Conservation (phyloP, 2,888 invertebrate genomes). For the Hybos culiciformis region DNA sequence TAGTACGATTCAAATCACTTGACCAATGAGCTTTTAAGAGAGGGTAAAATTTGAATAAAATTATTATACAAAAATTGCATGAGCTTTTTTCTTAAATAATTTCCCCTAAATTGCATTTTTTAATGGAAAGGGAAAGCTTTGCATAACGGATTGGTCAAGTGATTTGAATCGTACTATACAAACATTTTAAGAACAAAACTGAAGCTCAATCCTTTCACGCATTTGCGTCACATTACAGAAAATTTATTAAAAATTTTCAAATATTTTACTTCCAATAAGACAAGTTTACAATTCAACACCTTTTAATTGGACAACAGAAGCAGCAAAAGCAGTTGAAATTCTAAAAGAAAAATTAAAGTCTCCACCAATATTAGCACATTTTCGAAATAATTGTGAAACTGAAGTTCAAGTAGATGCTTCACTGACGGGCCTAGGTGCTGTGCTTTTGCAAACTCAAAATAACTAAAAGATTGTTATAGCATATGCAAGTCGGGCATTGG, state of each 20-base stretch:
- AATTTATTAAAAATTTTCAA: conserved; percentile 4
- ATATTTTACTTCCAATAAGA: conserved; percentile 2
- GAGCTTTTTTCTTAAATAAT: too few species aligned
- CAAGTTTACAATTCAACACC: conserved; percentile 1
- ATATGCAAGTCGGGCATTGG: neutral
- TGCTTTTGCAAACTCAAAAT: neutral
- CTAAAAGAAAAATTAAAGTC: neutral
- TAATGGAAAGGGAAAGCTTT: too few species aligned
- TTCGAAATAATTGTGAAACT: neutral
- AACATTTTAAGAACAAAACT: conserved; percentile 1
- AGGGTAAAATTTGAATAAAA: too few species aligned
- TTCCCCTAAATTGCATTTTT: too few species aligned
- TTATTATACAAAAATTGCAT: too few species aligned
- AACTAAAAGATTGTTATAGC: neutral
- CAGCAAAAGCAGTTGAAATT: neutral
- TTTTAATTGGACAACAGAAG: conserved; percentile 4
- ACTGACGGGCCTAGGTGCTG: conserved; percentile 1
- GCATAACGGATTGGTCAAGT: too few species aligned
- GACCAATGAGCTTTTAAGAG: too few species aligned
- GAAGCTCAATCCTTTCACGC: conserved; percentile 2
- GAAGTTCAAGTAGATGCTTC: conserved; percentile 1
- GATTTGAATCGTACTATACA: too few species aligned
- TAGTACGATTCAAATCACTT: too few species aligned
- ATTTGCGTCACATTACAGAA: conserved; percentile 2
- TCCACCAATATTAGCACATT: neutral